Evolutionary conservation across 2,888 invertebrate genomes (phyloP), one percentile per base, ranked within the genome.

Genomic region (Strigamia crassipes): DNA sequence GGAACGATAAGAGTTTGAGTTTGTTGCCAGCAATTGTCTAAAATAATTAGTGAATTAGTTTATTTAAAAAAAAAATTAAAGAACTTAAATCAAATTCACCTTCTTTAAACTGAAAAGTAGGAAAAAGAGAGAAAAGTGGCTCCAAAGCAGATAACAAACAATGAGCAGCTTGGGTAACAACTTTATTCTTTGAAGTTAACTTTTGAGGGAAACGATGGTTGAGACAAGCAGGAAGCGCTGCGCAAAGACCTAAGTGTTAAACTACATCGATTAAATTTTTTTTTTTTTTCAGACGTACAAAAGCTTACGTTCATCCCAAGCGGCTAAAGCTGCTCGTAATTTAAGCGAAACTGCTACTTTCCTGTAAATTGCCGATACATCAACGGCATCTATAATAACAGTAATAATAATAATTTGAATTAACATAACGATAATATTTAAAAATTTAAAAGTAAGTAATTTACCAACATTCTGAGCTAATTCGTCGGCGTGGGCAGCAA

Each of bases 1-100:
- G 82, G 82, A 12, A 82, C 38, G 12, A 66, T 31, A 31, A 27
- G 10, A 31, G 51, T 51, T 80, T 80, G 42, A 80, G 80, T 13
- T 38, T 41, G 23, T 31, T 38, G 34, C 41, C 38, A 78, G 23
- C 9, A n/a, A 38, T 38, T 10, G 6, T 42, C 78, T 78, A 38
- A n/a, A 38, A 42, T 23, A 18, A 56, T 56, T 18, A 27, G 3
- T 15, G 5, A 8, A 27, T 73, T 31, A 31, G 73, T 73, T 31
- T 15, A 42, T 12, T 42, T 9, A n/a, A 13, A n/a, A 78, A 13
- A 10, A 10, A 78, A 78, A 41, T 10, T 3, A 78, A 78, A 18
- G 38, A n/a, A n/a, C 38, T 13, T 13, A 78, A 13, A 13, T 78
- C 12, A 78, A 10, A 21, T 13, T 41, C 10, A 41, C 21, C 78